Conservation (phyloP, 1,140 invertebrate genomes). For the Fragariocoptes setiger region DNA sequence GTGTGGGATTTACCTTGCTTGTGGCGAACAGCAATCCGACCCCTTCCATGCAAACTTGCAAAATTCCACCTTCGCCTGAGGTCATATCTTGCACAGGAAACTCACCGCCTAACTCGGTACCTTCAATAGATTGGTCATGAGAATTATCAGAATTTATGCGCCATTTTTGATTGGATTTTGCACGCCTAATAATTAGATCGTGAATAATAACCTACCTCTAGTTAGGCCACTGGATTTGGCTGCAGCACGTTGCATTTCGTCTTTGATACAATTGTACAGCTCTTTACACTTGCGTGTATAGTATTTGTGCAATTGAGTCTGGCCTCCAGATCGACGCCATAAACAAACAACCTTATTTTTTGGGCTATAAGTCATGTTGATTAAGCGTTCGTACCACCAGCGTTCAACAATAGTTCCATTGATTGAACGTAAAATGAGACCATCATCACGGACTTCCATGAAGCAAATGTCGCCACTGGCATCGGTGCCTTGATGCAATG, state of each 20-base stretch:
- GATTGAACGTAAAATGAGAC: slow-evolving; percentile 62
- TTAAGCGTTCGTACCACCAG: slow-evolving; percentile 95
- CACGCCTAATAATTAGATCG: background rate
- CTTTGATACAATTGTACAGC: slow-evolving; percentile 90
- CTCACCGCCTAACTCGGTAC: slow-evolving; percentile 64
- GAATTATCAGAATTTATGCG: background rate
- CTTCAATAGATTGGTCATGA: slow-evolving; percentile 3
- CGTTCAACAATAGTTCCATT: slow-evolving; percentile 72
- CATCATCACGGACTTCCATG: slow-evolving; percentile 87
- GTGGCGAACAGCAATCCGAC: slow-evolving; percentile 89
- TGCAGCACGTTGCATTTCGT: slow-evolving; percentile 86
- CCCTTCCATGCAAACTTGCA: slow-evolving; percentile 97
- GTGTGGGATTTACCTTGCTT: slow-evolving; percentile 50
- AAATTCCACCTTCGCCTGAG: slow-evolving; percentile 73
- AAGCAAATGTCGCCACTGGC: slow-evolving; percentile 63
- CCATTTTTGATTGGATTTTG: no score
- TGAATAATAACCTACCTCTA: slow-evolving; percentile 18
- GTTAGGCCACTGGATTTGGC: slow-evolving; percentile 37
- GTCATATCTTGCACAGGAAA: slow-evolving; percentile 91
- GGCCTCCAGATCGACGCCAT: slow-evolving; percentile 40
- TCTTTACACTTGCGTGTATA: slow-evolving; percentile 98
- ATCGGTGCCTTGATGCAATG: slow-evolving; percentile 72
- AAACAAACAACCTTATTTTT: slow-evolving; percentile 76
- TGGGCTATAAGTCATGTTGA: slow-evolving; percentile 98
- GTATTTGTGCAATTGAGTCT: slow-evolving; percentile 86